phyloP scores from a whole-genome alignment of 2,797 vertebrate genomes.

The Pyrrhura leucotis region DNA sequence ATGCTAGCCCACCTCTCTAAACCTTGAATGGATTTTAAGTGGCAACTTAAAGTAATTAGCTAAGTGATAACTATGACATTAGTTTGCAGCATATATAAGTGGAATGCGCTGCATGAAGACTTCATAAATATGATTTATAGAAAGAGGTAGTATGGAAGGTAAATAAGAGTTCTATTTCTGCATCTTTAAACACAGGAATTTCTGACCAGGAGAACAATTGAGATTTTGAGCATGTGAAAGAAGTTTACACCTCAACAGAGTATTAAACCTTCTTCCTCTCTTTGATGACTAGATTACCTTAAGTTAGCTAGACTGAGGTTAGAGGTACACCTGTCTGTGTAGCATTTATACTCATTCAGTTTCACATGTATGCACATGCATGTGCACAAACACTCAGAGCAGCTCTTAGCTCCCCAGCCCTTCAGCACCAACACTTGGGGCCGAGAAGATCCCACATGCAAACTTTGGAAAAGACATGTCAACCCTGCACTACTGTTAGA shows the following conservation, averaged over 20 bases:
- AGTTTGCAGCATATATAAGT: background rate
- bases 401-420: background rate
- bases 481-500: background rate
- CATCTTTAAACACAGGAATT: background rate
- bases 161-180: background rate
- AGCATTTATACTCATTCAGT: background rate
- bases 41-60: background rate
- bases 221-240: background rate
- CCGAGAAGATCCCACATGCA: background rate
- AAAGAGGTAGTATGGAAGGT: background rate
- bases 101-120: background rate
- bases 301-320: background rate
- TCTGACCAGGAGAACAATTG: background rate
- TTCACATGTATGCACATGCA: rapidly evolving
- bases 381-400: background rate
- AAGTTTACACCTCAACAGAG: background rate
- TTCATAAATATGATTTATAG: background rate
- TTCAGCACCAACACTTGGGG: background rate
- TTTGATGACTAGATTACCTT: background rate
- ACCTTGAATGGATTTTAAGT: background rate
- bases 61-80: too few relatives aligned
- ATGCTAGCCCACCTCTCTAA: background rate
- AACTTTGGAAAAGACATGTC: background rate
- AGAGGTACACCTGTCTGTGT: background rate
- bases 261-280: background rate